phyloP scores from a whole-genome alignment of 1,140 invertebrate genomes.

The Steinernema khuongi region DNA sequence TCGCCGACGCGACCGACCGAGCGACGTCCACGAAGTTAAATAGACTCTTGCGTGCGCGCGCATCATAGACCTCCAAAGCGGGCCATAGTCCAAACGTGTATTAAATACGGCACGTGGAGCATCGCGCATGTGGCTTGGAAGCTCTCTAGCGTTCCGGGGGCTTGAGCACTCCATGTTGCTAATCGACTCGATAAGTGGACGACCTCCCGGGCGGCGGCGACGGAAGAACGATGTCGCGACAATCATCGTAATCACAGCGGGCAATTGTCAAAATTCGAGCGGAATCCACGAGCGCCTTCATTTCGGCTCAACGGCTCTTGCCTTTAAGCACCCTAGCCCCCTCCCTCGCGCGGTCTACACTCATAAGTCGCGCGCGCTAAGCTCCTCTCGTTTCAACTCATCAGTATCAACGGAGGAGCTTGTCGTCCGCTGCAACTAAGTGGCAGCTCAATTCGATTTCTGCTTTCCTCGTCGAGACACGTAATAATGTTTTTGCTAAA shows the following conservation, averaged over 20 bases:
- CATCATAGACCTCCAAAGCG: background rate
- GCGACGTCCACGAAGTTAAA: background rate
- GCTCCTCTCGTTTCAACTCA: too few species aligned
- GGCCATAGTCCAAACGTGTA: background rate
- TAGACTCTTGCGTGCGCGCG: background rate
- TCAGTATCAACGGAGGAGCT: too few species aligned
- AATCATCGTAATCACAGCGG: background rate
- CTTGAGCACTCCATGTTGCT: background rate
- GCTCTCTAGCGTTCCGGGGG: too few species aligned
- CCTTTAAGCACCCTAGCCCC: background rate
- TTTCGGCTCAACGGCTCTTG: background rate
- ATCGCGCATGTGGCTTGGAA: too few species aligned
- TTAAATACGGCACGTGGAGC: constrained; percentile 13
- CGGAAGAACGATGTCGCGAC: background rate
- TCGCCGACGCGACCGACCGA: background rate
- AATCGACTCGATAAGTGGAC: constrained; percentile 9
- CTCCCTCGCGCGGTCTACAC: too few species aligned
- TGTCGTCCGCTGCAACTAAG: too few species aligned
- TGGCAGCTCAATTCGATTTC: too few species aligned
- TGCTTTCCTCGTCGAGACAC: too few species aligned
- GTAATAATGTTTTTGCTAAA: too few species aligned
- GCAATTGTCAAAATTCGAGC: background rate
- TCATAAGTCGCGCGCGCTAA: too few species aligned
- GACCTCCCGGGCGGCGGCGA: constrained; percentile 6
- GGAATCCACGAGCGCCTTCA: background rate